A percentile compares a stretch with the other conserved stretches of the same genome.
phyloP scores from a whole-genome alignment of 2,888 invertebrate genomes.

The Baronia brevicornis region DNA sequence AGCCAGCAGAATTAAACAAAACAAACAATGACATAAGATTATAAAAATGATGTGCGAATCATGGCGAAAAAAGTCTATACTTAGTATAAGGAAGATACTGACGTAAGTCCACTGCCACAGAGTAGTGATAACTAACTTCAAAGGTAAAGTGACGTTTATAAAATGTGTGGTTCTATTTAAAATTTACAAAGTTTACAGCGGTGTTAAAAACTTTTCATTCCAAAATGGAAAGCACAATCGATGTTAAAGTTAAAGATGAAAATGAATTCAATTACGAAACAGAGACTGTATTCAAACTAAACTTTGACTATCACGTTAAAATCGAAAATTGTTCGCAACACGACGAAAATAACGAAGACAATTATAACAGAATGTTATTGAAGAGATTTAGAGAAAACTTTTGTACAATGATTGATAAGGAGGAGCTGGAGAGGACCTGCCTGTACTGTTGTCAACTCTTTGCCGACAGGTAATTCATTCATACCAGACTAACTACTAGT shows the following conservation, averaged over 20 bases:
- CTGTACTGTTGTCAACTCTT: not conserved
- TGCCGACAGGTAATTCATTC: conserved; percentile 3
- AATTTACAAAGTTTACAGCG: not conserved
- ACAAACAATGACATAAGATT: too few species aligned
- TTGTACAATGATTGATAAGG: not conserved
- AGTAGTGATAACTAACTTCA: too few species aligned
- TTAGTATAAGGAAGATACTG: too few species aligned
- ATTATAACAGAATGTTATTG: conserved; percentile 6
- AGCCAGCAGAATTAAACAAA: too few species aligned
- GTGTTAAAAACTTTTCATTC: not conserved
- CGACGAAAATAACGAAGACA: conserved; percentile 7
- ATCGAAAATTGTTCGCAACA: conserved; percentile 15
- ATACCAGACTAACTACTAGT: too few species aligned
- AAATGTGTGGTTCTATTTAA: too few species aligned
- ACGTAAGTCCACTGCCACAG: too few species aligned
- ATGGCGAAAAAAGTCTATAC: too few species aligned
- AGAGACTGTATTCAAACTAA: not conserved
- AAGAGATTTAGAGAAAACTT: conserved; percentile 1
- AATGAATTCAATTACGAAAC: not conserved
- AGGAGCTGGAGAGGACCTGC: conserved; percentile 2
- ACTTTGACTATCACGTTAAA: conserved; percentile 20
- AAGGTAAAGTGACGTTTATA: too few species aligned
- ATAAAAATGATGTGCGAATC: too few species aligned
- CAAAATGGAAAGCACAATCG: conserved; percentile 4
- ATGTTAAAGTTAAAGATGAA: conserved; percentile 11